Evolutionary conservation across 2,888 invertebrate genomes (phyloP).

Genomic region (Lumbricus terrestris): DNA sequence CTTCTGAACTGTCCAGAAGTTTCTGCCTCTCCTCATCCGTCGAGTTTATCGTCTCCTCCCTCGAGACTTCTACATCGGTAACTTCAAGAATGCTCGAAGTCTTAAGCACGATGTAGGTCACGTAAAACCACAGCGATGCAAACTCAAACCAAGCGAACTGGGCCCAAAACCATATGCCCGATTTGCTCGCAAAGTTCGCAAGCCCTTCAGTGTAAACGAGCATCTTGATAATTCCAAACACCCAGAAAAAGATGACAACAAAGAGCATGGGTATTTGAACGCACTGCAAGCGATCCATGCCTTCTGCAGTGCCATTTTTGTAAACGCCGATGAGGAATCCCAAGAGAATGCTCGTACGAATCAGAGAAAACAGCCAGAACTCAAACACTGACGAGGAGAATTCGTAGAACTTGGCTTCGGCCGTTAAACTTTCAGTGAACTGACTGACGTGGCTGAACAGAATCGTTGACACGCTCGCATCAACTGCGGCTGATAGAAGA

Average conservation of each 20-base stretch:
- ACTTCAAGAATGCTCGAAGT: not conserved
- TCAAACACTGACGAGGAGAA: slow-evolving; percentile 42
- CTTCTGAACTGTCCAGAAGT: slow-evolving; percentile 21
- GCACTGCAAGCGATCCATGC: slow-evolving; percentile 36
- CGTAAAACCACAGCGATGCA: not conserved
- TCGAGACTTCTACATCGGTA: not conserved
- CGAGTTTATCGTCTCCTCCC: slow-evolving; percentile 14
- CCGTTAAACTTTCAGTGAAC: not conserved
- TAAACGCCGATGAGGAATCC: slow-evolving; percentile 40
- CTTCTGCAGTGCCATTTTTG: slow-evolving; percentile 32
- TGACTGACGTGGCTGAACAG: slow-evolving; percentile 10
- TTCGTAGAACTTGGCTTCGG: not conserved
- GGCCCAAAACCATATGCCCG: slow-evolving; percentile 41
- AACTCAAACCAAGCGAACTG: slow-evolving; percentile 15
- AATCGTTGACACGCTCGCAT: slow-evolving; percentile 5
- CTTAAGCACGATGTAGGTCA: not conserved
- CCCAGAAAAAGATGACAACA: slow-evolving; percentile 32
- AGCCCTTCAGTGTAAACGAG: slow-evolving; percentile 36
- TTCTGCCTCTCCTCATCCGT: slow-evolving; percentile 35
- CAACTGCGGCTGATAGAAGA: not conserved
- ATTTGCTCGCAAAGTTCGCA: slow-evolving; percentile 36
- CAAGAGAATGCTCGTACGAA: slow-evolving; percentile 39
- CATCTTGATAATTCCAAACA: slow-evolving; percentile 45
- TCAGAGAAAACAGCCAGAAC: slow-evolving; percentile 42
- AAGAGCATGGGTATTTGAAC: slow-evolving; percentile 5